Base-by-base conservation (phyloP, 2,113 vertebrate species). In the Brachionichthys hirsutus region DNA sequence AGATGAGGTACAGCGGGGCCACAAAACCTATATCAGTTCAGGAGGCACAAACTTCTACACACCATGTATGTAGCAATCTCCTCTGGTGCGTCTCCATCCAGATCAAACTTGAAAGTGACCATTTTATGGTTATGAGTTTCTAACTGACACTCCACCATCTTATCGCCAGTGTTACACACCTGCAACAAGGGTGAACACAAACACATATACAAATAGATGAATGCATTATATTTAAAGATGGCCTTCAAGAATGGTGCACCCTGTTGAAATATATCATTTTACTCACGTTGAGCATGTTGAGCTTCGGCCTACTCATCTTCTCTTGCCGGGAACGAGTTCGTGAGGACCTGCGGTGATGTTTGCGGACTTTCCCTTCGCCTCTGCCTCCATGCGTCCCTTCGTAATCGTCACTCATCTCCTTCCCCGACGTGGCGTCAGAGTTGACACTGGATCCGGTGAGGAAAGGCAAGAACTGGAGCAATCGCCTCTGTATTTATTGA, bases 51-150 rank as follows among this genome's bases (percentile, higher is more conserved):
- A n/a, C 47, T 52, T 20, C 14, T 14, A 48, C 89, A 81, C 84
- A 98, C 97, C 97, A 99, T 98, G 70, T 98, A 99, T 1, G 92
- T 98, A 12, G 97, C 95, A 0, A 99, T 99, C 82, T 98, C 97
- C 17, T 99, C 97, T 0, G 97, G 97, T 0, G 96, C 97, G 0
- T 99, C 97, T 6, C 96, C 96, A 20, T 99, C 97, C 83, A 98
- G 88, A 77, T 99, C 97, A 70, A 99, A 99, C 80, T 98, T 98
- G 79, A 99, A 99, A 0, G 97, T 99, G 72, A 99, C 97, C 96
- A 98, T 99, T 87, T 98, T 99, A 82, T 98, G 97, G 82, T 99
- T 99, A 65, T 99, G 97, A 1, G 97, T 99, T 81, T 99, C 97
- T 62, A 99, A 80, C 82, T 98, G 97, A 73, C 97, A 99, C 75